Percentiles rank a stretch among this genome's conserved stretches.
These are phyloP conservation scores for Ancistrus triradiatus DNA, from an alignment of 2,113 vertebrate genomes.

Conservation along the genomic window DNA sequence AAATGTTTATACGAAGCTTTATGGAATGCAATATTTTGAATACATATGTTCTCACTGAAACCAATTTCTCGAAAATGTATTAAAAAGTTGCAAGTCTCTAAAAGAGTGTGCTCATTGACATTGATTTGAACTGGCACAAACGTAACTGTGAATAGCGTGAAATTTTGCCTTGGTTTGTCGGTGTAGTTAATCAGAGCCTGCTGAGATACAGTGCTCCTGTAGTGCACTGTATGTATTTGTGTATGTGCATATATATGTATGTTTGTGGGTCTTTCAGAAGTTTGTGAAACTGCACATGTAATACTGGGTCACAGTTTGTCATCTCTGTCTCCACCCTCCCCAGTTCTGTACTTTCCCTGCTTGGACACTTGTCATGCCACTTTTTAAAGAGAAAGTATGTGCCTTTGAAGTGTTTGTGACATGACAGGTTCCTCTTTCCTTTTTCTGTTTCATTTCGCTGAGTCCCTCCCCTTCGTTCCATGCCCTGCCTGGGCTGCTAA, in stretches of 20 bases:
- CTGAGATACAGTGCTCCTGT: conserved; percentile 1
- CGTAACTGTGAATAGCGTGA: no score
- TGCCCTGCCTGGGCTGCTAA: conserved; percentile 65
- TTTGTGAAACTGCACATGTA: not conserved
- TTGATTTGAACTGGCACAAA: no score
- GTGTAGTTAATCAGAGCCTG: not conserved
- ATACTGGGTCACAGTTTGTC: conserved; percentile 50
- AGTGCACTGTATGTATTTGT: not conserved
- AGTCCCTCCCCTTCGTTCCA: conserved; percentile 52
- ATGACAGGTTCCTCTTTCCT: conserved; percentile 71
- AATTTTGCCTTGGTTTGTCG: no score
- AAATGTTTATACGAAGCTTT: no score
- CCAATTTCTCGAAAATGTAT: no score
- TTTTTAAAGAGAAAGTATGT: conserved; percentile 63
- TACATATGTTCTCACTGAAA: no score
- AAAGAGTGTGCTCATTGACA: no score
- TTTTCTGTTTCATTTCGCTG: conserved; percentile 70
- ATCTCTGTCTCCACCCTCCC: conserved; percentile 26
- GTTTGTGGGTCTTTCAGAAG: conserved; percentile 21
- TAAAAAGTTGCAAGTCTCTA: no score
- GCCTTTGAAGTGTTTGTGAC: conserved; percentile 75
- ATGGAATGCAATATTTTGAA: no score
- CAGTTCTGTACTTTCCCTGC: conserved; percentile 52
- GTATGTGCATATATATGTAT: conserved; percentile 5
- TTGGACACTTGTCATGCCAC: conserved; percentile 65